These are phyloP conservation scores for Minunthozetes semirufus DNA, from an alignment of 2,888 invertebrate genomes.

Conservation along the genomic window DNA sequence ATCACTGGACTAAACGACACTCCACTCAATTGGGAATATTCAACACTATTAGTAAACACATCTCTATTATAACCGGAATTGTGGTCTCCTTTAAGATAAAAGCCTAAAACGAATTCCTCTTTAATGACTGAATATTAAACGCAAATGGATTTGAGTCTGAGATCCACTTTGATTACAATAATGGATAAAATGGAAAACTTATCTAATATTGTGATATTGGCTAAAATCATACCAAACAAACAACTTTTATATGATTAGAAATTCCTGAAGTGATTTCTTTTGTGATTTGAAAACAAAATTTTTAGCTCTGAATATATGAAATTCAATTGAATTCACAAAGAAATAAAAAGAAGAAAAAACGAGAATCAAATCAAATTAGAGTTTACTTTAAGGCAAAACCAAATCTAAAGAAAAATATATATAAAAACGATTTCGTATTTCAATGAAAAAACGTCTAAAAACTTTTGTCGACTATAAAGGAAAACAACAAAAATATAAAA, in stretches of 20 bases:
- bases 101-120: not conserved
- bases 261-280: slow-evolving; percentile 13
- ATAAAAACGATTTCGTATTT: not conserved
- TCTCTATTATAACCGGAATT: slow-evolving; percentile 5
- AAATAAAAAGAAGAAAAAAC: not conserved
- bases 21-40: slow-evolving; percentile 23
- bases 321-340: slow-evolving; percentile 6
- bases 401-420: not conserved
- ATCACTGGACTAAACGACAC: slow-evolving; percentile 22
- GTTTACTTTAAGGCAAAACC: slow-evolving; percentile 2
- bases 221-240: not conserved
- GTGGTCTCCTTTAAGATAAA: slow-evolving; percentile 12
- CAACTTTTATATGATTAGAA: slow-evolving; percentile 19
- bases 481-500: not conserved
- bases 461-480: not conserved
- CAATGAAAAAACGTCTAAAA: not conserved
- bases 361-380: slow-evolving; percentile 6
- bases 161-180: not conserved
- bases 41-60: not conserved
- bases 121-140: slow-evolving; percentile 17
- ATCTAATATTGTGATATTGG: not conserved
- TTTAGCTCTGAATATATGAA: not conserved
- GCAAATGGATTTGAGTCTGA: not conserved
- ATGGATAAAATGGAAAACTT: not conserved
- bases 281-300: slow-evolving; percentile 1